Conservation (phyloP, 2,113 vertebrate genomes). For the Callocephalon fimbriatum region DNA sequence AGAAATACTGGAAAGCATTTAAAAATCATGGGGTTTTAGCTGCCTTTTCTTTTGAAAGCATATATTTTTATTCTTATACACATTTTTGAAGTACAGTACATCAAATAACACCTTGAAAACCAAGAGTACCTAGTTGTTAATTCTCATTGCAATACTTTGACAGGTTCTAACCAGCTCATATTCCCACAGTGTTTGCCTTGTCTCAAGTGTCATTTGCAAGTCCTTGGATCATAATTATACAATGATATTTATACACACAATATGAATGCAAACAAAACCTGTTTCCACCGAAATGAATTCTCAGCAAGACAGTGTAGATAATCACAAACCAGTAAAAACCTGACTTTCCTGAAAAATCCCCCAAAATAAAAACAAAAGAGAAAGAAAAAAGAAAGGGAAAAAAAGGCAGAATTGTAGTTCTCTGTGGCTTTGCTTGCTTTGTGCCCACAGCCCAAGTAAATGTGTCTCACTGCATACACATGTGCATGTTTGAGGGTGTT, state of each 20-base stretch:
- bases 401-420: neutral
- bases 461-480: neutral
- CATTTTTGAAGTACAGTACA: neutral
- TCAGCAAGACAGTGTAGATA: neutral
- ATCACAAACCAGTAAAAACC: neutral
- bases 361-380: neutral
- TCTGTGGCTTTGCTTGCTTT: neutral
- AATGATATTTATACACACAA: neutral
- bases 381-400: fast-evolving
- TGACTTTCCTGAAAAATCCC: neutral
- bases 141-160: neutral
- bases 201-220: conserved; percentile 16
- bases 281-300: neutral
- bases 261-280: conserved; percentile 1
- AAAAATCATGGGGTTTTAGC: neutral
- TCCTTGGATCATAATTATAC: neutral
- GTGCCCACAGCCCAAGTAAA: neutral
- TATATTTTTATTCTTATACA: neutral
- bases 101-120: neutral
- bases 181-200: neutral
- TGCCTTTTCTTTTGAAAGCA: neutral
- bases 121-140: neutral
- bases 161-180: neutral
- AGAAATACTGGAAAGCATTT: neutral
- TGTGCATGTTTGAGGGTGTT: neutral